phyloP scores from a whole-genome alignment of 2,113 vertebrate species.

The Pristiophorus japonicus region DNA sequence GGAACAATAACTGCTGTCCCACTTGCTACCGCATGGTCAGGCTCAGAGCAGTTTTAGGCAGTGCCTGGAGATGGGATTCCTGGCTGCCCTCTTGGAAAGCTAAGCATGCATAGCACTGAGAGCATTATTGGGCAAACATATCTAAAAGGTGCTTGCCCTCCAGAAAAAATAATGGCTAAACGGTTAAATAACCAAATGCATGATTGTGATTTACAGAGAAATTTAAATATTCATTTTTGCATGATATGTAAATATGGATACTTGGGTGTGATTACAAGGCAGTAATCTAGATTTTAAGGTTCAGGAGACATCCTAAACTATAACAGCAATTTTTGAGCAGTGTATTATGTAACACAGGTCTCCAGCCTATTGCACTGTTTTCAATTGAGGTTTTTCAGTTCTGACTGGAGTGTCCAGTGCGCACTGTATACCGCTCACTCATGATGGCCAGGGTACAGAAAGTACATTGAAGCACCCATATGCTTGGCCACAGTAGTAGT shows the following conservation, averaged over 20 bases:
- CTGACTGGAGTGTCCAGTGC: background rate
- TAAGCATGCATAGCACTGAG: background rate
- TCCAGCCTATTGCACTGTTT: background rate
- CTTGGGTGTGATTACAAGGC: background rate
- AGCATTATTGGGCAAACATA: background rate
- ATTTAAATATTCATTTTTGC: background rate
- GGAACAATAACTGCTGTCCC: background rate
- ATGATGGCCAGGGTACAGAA: background rate
- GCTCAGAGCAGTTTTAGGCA: background rate
- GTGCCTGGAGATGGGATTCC: background rate
- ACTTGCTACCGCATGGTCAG: background rate
- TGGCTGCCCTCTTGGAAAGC: background rate
- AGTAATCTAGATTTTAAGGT: background rate
- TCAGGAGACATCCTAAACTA: background rate
- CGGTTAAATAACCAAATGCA: background rate
- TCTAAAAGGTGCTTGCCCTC: background rate
- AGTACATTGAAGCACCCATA: background rate
- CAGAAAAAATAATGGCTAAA: background rate
- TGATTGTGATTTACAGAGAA: background rate
- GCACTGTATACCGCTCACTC: background rate
- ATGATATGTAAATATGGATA: background rate
- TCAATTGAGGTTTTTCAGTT: background rate
- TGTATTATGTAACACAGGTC: background rate
- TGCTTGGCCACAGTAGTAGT: background rate
- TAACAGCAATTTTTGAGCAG: background rate